These are phyloP conservation scores for Poecile atricapillus DNA, from an alignment of 2,113 vertebrate genomes.

Conservation along the genomic window DNA sequence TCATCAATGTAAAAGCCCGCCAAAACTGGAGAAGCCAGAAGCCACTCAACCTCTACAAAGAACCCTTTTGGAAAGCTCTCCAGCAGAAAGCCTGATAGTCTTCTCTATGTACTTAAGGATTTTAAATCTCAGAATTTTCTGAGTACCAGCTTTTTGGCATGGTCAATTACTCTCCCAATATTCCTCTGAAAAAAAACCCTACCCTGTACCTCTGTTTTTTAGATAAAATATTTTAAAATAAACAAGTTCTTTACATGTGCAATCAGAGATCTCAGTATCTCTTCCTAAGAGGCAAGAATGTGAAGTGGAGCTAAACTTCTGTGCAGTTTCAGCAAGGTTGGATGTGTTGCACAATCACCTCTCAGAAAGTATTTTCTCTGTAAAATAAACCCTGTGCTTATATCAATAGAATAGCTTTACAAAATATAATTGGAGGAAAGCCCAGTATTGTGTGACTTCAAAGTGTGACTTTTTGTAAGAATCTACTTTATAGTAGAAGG, in stretches of 20 bases:
- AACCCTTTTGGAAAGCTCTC: neutral
- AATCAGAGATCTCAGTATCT: neutral
- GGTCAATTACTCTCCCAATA: neutral
- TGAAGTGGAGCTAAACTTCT: neutral
- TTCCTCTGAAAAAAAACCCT: neutral
- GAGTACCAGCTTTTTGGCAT: neutral
- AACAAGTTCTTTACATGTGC: accelerated
- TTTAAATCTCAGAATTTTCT: neutral
- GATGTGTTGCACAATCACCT: neutral
- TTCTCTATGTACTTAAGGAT: neutral
- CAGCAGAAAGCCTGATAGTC: neutral
- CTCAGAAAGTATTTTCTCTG: neutral
- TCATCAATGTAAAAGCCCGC: neutral
- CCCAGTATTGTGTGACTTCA: neutral
- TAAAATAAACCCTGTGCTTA: neutral
- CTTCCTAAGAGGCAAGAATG: neutral
- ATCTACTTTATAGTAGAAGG: neutral
- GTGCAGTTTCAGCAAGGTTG: neutral
- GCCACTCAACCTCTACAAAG: neutral
- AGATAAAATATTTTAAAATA: neutral
- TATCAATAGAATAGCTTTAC: neutral
- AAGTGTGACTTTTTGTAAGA: neutral
- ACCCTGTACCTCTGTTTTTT: neutral
- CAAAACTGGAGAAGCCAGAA: neutral
- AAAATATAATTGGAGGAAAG: neutral